Conservation (phyloP, 1,140 invertebrate genomes). For the Papilio polyxenes region DNA sequence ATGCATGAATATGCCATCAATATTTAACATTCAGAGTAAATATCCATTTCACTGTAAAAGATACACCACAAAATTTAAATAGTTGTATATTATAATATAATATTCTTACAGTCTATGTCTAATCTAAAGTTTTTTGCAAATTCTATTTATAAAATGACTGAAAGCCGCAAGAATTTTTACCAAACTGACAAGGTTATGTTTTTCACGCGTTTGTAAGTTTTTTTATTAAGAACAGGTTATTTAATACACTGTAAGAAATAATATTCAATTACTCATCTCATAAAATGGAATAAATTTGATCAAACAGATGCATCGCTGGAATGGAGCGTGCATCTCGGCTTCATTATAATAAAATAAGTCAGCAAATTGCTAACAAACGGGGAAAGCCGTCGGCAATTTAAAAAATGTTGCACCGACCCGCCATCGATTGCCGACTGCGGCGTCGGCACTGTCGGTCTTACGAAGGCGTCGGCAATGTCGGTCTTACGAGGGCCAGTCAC, state of each 20-base stretch:
- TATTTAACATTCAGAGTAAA: slow-evolving; percentile 10
- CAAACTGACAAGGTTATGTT: too few species aligned
- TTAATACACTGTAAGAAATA: background rate
- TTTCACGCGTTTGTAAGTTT: too few species aligned
- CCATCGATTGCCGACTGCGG: slow-evolving; percentile 29
- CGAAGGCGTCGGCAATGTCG: slow-evolving; percentile 49
- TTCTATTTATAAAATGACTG: too few species aligned
- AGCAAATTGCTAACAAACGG: slow-evolving; percentile 35
- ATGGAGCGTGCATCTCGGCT: slow-evolving; percentile 16
- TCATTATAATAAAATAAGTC: slow-evolving; percentile 39
- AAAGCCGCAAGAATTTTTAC: too few species aligned
- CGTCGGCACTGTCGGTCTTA: slow-evolving; percentile 52
- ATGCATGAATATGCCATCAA: slow-evolving; percentile 22
- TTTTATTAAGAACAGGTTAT: background rate
- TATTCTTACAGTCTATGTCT: too few species aligned
- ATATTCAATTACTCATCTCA: background rate
- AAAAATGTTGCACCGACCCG: slow-evolving; percentile 32
- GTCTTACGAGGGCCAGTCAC: slow-evolving; percentile 50
- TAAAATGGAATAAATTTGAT: slow-evolving; percentile 17
- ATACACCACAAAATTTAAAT: too few species aligned
- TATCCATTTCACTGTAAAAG: background rate
- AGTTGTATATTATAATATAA: too few species aligned
- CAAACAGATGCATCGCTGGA: slow-evolving; percentile 28
- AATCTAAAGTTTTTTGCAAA: too few species aligned
- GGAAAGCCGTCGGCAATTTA: slow-evolving; percentile 34